Evolutionary conservation across 2,888 invertebrate genomes (phyloP).

Genomic region (Sclerodermus sp.): DNA sequence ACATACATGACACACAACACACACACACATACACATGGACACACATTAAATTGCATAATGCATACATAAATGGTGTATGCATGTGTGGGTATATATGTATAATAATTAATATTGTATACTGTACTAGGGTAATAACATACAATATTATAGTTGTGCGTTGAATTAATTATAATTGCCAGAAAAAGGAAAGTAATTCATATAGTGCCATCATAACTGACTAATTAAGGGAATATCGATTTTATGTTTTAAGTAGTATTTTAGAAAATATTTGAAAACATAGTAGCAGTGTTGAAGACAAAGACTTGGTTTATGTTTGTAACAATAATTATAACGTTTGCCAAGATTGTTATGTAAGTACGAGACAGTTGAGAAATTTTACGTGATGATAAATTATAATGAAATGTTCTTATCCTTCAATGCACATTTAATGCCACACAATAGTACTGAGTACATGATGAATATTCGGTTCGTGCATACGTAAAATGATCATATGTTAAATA

Average conservation of each 20-base stretch:
- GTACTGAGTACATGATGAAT: slow-evolving; percentile 5
- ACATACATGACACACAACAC: neutral
- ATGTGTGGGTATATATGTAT: slow-evolving; percentile 37
- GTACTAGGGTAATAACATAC: slow-evolving; percentile 25
- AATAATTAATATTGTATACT: slow-evolving; percentile 17
- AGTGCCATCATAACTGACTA: slow-evolving; percentile 54
- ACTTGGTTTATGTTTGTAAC: slow-evolving; percentile 41
- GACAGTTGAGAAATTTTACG: slow-evolving; percentile 20
- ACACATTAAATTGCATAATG: slow-evolving; percentile 7
- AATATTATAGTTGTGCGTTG: slow-evolving; percentile 36
- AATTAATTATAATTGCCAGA: slow-evolving; percentile 26
- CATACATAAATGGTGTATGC: slow-evolving; percentile 10
- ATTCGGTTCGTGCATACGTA: slow-evolving; percentile 5
- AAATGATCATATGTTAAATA: slow-evolving; percentile 11
- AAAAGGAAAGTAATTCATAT: slow-evolving; percentile 47
- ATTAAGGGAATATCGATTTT: slow-evolving; percentile 40
- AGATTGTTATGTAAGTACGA: slow-evolving; percentile 26
- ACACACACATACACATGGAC: slow-evolving; percentile 3
- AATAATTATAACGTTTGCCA: slow-evolving; percentile 25
- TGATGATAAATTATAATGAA: slow-evolving; percentile 20
- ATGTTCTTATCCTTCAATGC: slow-evolving; percentile 26
- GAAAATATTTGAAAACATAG: slow-evolving; percentile 29
- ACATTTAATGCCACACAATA: slow-evolving; percentile 33
- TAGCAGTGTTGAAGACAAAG: slow-evolving; percentile 39
- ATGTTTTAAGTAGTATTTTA: slow-evolving; percentile 25